Evolutionary conservation across 2,888 invertebrate species (phyloP).

Genomic region (Drosophila macrospina): DNA sequence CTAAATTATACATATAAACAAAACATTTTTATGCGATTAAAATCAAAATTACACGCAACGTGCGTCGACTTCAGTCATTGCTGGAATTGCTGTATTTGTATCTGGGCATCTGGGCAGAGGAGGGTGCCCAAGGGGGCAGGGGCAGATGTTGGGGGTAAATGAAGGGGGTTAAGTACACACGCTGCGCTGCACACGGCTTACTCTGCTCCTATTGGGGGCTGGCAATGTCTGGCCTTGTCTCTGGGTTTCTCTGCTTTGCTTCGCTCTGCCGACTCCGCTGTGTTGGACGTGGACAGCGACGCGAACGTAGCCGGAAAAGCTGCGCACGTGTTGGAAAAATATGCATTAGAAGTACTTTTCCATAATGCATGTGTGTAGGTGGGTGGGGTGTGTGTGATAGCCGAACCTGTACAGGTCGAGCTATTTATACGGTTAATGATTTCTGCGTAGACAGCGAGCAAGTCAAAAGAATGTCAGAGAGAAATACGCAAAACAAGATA

Average conservation of each 20-base stretch:
- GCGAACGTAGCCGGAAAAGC: constrained; percentile 70
- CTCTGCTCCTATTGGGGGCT: constrained; percentile 21
- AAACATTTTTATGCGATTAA: constrained; percentile 81
- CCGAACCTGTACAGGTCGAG: constrained; percentile 41
- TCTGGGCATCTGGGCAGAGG: too few species aligned
- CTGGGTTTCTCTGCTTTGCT: constrained; percentile 36
- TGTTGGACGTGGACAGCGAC: constrained; percentile 39
- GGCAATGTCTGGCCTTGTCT: constrained; percentile 59
- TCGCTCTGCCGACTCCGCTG: constrained; percentile 56
- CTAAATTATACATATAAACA: constrained; percentile 81
- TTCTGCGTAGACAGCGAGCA: constrained; percentile 54
- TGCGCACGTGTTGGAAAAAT: constrained; percentile 81
- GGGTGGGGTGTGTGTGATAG: constrained; percentile 22
- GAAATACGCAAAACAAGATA: constrained; percentile 10
- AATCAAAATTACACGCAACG: constrained; percentile 84
- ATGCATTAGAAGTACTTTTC: constrained; percentile 63
- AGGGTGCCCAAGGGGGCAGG: neutral
- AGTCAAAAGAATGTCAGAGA: constrained; percentile 53
- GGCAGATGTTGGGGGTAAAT: neutral
- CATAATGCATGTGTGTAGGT: constrained; percentile 10
- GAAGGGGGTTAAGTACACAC: constrained; percentile 52
- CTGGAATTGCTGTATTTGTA: constrained; percentile 14
- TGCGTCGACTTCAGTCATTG: constrained; percentile 72
- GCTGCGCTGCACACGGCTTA: constrained; percentile 63
- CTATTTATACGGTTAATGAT: constrained; percentile 57